Percentiles rank a stretch among this genome's conserved stretches.
Evolutionary conservation across 2,797 vertebrate genomes (phyloP).

Genomic region (Pitangus sulphuratus): DNA sequence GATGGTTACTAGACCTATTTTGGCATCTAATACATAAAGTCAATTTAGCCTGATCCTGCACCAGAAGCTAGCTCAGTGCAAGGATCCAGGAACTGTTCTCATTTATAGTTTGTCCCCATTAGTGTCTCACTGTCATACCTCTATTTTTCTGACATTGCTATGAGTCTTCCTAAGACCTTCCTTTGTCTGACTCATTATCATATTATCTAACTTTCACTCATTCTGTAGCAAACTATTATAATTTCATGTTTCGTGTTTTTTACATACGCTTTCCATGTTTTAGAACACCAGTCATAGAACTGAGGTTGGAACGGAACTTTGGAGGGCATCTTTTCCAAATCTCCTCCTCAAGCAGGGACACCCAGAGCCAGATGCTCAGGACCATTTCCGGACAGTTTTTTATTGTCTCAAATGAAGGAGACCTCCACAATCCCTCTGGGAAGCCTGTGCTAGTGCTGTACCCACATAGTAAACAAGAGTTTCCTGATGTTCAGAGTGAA

Average conservation of each 20-base stretch:
- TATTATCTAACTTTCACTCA: fast-evolving
- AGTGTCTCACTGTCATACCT: background rate
- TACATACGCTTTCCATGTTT: background rate
- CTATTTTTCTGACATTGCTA: background rate
- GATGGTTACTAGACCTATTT: background rate
- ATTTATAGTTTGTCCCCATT: background rate
- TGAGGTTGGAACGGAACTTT: background rate
- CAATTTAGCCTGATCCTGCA: background rate
- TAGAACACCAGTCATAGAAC: background rate
- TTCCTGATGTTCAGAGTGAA: background rate
- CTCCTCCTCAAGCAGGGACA: background rate
- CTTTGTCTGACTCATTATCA: background rate
- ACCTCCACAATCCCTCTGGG: background rate
- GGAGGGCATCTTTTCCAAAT: background rate
- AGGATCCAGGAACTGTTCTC: background rate
- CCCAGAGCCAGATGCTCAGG: background rate
- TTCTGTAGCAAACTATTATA: fast-evolving
- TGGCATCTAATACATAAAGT: background rate
- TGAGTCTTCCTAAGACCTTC: background rate
- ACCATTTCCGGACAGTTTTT: background rate
- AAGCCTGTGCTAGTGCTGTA: background rate
- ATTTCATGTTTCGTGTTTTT: background rate
- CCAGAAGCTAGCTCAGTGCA: background rate
- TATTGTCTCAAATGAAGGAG: background rate
- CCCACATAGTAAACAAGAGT: fast-evolving